A percentile compares a stretch with the other conserved stretches of the same genome.
Conservation (phyloP, 2,797 vertebrate species). For the Tokudaia muenninki region DNA sequence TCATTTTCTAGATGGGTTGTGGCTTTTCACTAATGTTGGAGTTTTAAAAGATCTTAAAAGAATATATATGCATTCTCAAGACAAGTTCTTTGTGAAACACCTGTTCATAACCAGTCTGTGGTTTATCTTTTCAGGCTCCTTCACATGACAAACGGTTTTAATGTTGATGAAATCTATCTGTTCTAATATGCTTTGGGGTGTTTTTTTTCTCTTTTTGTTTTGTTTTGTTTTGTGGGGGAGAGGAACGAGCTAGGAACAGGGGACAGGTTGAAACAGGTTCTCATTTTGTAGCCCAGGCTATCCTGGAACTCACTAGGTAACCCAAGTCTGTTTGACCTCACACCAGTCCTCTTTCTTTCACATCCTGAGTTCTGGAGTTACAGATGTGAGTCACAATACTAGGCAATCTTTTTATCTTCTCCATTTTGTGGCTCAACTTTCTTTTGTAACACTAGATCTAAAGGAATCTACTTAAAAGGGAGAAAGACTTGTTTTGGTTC, state of each 20-base stretch:
- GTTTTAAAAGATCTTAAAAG: constrained; percentile 8
- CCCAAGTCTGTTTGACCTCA: not conserved
- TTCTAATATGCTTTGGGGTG: not conserved
- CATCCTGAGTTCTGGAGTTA: not conserved
- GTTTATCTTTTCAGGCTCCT: constrained; percentile 4
- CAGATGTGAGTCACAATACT: not conserved
- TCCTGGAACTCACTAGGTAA: not conserved
- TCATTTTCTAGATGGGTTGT: not conserved
- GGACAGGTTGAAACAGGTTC: not conserved
- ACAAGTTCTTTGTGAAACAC: not conserved
- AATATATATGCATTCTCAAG: not conserved
- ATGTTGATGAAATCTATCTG: constrained; percentile 11
- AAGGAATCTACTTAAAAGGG: not conserved
- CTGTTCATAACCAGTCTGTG: not conserved
- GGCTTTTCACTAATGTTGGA: not conserved
- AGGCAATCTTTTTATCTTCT: not conserved
- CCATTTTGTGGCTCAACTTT: not conserved
- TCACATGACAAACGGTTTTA: constrained; percentile 8
- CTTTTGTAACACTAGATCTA: not conserved
- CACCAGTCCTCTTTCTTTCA: not conserved
- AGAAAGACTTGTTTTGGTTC: not conserved
- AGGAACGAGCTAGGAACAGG: not conserved
- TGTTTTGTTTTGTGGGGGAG: not conserved
- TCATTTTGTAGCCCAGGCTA: not conserved
- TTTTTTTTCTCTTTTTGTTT: not conserved